Evolutionary conservation across 2,888 invertebrate species (phyloP), one percentile per base, ranked within the genome.

Genomic region (Drosophila colorata): DNA sequence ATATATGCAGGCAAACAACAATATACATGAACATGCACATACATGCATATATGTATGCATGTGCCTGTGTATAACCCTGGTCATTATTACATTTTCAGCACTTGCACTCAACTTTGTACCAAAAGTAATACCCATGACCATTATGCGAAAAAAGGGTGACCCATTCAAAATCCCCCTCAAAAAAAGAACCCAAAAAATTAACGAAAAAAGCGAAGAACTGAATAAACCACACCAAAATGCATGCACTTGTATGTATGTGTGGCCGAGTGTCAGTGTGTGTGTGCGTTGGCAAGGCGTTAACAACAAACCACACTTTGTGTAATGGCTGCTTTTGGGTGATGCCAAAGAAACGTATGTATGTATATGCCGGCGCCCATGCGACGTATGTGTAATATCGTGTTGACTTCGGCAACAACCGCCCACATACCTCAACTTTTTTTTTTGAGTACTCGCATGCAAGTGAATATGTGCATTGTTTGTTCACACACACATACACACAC

Each of bases 291-390:
- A 71, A 85, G 88, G 81, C 78, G 87, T 70, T 81, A 84, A 80
- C 80, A 86, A 75, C 78, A 70, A 67, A 78, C 88, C 74, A 81
- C 78, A 87, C 87, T 81, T 87, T 70, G 59, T 68, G 82, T 84
- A 81, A 87, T 85, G 88, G 78, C n/a, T n/a, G 46, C 82, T 70
- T 69, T 65, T 71, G 44, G 78, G 31, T 53, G 51, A 41, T 43
- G 35, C 59, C 40, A 58, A 74, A 64, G 78, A 61, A 68, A 51
- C 55, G 43, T 48, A 66, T 48, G 44, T 48, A 66, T 48, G 44
- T 28, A 59, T 28, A 48, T 64, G 41, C 31, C 68, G 41, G 41
- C 38, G 37, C 23, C 53, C 31, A 74, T 37, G 57, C 48, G 46
- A 49, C 76, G 79, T 78, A 65, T 75, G 80, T 75, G 83, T 60